Evolutionary conservation across 2,113 vertebrate genomes (phyloP).

Genomic region (Hippolais icterina): DNA sequence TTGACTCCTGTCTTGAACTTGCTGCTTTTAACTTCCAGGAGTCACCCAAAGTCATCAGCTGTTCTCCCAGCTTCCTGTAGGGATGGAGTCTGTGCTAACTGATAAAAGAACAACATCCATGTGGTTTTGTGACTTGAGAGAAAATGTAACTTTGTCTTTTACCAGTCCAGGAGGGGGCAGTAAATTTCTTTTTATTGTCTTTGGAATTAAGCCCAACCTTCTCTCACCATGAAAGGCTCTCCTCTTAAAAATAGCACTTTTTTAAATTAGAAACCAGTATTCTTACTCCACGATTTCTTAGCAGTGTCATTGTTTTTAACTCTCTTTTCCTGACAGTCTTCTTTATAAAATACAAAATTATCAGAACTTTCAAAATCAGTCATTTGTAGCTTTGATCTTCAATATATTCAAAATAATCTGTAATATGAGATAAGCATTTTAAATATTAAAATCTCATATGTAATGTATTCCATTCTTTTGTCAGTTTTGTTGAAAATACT

Average conservation of each 20-base stretch:
- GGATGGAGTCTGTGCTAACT: background rate
- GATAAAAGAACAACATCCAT: background rate
- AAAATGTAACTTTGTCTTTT: background rate
- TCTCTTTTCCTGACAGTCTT: background rate
- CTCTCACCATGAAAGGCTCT: background rate
- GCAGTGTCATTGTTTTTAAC: background rate
- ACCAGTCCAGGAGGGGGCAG: conserved; percentile 74
- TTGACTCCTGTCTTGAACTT: background rate
- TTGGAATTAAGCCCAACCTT: background rate
- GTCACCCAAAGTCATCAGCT: background rate
- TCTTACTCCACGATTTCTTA: background rate
- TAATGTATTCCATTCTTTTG: background rate
- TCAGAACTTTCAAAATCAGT: background rate
- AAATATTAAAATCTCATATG: background rate
- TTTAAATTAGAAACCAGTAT: background rate
- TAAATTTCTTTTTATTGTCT: conserved; percentile 64
- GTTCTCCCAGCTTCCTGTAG: background rate
- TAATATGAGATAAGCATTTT: background rate
- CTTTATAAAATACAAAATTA: background rate
- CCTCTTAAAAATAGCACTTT: background rate
- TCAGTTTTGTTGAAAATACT: background rate
- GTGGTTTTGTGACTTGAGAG: background rate
- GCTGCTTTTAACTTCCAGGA: background rate
- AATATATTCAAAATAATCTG: background rate
- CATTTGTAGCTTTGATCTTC: background rate